A percentile compares a stretch with the other conserved stretches of the same genome.
Conservation (phyloP, 2,797 vertebrate genomes). For the Nannoperca australis region DNA sequence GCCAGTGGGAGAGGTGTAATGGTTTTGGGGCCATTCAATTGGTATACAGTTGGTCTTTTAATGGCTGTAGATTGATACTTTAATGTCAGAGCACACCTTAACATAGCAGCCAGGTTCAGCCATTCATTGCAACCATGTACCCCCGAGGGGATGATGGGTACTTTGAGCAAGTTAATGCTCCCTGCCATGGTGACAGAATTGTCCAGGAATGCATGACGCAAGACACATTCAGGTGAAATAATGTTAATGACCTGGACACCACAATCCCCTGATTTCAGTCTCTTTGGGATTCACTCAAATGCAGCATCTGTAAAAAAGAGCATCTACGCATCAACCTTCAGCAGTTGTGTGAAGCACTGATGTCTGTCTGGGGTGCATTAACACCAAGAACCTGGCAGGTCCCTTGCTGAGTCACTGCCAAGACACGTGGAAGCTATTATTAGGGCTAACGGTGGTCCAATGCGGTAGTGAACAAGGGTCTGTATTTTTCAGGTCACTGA, state of each 20-base stretch:
- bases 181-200: slow-evolving; percentile 42
- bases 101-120: slow-evolving; percentile 50
- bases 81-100: slow-evolving; percentile 57
- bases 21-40: slow-evolving; percentile 58
- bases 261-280: slow-evolving; percentile 22
- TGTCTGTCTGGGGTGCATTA: slow-evolving; percentile 38
- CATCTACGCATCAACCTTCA: neutral
- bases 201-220: slow-evolving; percentile 43
- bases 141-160: slow-evolving; percentile 52
- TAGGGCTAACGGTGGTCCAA: slow-evolving; percentile 3
- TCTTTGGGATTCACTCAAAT: slow-evolving; percentile 38
- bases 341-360: slow-evolving; percentile 13
- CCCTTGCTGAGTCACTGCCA: slow-evolving; percentile 10
- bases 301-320: slow-evolving; percentile 31
- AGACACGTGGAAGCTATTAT: slow-evolving; percentile 16
- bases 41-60: slow-evolving; percentile 56
- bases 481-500: slow-evolving; percentile 2
- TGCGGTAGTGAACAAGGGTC: neutral
- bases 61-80: slow-evolving; percentile 55
- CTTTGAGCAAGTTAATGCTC: slow-evolving; percentile 51
- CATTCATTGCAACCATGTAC: slow-evolving; percentile 57
- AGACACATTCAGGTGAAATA: slow-evolving; percentile 47
- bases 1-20: slow-evolving; percentile 52
- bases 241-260: slow-evolving; percentile 33
- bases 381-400: slow-evolving; percentile 3